These are phyloP conservation scores for Cebuella pygmaea DNA, from an alignment of 2,797 vertebrate genomes.

Conservation along the genomic window DNA sequence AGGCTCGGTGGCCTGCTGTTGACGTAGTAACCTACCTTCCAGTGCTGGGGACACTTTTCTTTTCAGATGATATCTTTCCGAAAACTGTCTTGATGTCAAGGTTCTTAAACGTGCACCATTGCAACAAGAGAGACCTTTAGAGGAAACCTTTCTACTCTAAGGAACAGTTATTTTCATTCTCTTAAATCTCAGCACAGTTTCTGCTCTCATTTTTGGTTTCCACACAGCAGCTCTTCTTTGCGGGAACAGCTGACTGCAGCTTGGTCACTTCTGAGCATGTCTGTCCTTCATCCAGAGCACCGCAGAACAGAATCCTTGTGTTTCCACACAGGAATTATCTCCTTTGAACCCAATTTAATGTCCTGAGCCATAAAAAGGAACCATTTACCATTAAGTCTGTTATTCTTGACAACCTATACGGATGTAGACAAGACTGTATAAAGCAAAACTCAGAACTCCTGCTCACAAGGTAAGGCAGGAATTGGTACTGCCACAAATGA, in stretches of 20 bases:
- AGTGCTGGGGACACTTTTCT: background rate
- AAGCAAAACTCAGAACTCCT: background rate
- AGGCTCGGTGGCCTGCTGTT: background rate
- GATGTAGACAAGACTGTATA: background rate
- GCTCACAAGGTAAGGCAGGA: background rate
- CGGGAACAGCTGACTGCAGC: background rate
- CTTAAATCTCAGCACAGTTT: background rate
- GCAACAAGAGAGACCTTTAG: background rate
- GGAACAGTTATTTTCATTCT: background rate
- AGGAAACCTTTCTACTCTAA: background rate
- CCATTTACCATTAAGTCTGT: background rate
- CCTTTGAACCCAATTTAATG: background rate
- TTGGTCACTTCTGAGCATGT: background rate
- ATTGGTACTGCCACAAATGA: background rate
- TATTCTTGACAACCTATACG: background rate
- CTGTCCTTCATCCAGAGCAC: background rate
- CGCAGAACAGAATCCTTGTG: background rate
- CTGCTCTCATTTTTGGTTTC: background rate
- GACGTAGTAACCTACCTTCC: background rate
- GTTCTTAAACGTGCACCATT: background rate
- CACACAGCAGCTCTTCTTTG: background rate
- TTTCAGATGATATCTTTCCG: background rate
- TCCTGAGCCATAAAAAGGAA: background rate
- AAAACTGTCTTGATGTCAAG: background rate
- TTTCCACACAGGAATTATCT: background rate